These are phyloP conservation scores for Athrips mouffetella DNA, from an alignment of 2,888 invertebrate genomes.

Conservation along the genomic window DNA sequence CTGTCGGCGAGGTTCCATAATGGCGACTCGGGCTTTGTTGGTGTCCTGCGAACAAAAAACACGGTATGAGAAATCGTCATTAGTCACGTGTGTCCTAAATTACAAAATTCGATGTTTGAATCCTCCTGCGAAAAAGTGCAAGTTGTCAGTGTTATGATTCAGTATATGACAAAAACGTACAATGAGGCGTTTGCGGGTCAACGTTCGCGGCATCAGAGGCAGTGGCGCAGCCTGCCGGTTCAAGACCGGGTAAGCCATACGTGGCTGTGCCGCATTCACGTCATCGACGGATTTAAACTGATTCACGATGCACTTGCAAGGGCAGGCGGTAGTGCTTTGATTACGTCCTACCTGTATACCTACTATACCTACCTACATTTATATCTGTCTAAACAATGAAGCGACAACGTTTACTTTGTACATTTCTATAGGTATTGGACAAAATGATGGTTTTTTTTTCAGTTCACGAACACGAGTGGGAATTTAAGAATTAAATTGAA, in stretches of 20 bases:
- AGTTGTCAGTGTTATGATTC: constrained; percentile 44
- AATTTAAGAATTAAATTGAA: too few species aligned
- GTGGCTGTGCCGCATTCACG: constrained; percentile 31
- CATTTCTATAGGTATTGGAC: not conserved
- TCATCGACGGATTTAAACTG: constrained; percentile 64
- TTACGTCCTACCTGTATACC: too few species aligned
- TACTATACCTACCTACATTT: too few species aligned
- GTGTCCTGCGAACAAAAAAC: constrained; percentile 51
- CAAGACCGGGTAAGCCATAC: constrained; percentile 41
- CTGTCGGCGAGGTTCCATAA: constrained; percentile 64
- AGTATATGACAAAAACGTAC: constrained; percentile 56
- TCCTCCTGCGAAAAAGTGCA: constrained; percentile 26
- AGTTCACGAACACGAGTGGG: too few species aligned
- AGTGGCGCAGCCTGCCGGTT: constrained; percentile 35
- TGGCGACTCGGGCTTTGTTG: constrained; percentile 67
- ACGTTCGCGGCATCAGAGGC: constrained; percentile 41
- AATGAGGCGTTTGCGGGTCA: constrained; percentile 63
- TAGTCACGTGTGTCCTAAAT: constrained; percentile 1
- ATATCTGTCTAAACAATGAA: too few species aligned
- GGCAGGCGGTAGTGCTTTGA: constrained; percentile 3
- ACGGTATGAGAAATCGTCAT: not conserved
- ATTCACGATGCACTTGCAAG: constrained; percentile 38
- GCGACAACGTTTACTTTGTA: too few species aligned
- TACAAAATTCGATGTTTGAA: not conserved
- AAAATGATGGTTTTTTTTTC: too few species aligned